Percentiles rank a stretch among this genome's conserved stretches.
Evolutionary conservation across 2,797 vertebrate genomes (phyloP).

Genomic region (Pogonophryne albipinna): DNA sequence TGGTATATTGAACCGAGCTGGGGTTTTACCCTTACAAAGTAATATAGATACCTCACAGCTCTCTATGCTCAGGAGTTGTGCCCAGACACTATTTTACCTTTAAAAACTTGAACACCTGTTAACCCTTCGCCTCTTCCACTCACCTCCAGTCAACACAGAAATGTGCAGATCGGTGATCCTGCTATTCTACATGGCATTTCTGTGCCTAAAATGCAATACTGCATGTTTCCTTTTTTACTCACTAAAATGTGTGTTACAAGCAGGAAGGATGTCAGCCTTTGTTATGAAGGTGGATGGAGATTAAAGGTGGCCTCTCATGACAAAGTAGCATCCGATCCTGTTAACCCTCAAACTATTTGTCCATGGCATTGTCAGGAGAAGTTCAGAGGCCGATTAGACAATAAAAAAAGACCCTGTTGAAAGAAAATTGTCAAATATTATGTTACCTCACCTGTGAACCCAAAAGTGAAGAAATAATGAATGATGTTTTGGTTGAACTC

Average conservation of each 20-base stretch:
- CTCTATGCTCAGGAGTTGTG: constrained; percentile 7
- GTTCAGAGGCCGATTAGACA: constrained; percentile 45
- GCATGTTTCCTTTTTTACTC: constrained; percentile 29
- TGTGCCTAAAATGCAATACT: constrained; percentile 16
- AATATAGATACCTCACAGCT: too few relatives aligned
- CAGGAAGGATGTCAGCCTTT: constrained; percentile 41
- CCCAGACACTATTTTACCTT: constrained; percentile 14
- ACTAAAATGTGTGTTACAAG: constrained; percentile 44
- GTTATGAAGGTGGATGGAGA: constrained; percentile 44
- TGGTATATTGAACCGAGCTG: too few relatives aligned
- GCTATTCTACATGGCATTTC: constrained; percentile 4
- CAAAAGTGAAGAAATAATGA: constrained; percentile 27
- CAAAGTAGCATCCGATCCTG: constrained; percentile 40
- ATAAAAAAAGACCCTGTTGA: constrained; percentile 5
- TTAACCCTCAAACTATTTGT: constrained; percentile 32
- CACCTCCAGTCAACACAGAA: background rate
- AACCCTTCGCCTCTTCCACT: too few relatives aligned
- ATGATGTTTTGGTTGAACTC: background rate
- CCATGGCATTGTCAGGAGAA: constrained; percentile 1
- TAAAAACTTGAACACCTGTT: constrained; percentile 3
- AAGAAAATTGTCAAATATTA: constrained; percentile 24
- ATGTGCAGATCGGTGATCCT: constrained; percentile 8
- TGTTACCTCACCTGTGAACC: constrained; percentile 28
- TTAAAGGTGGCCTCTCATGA: constrained; percentile 43
- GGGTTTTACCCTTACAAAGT: too few relatives aligned